These are phyloP conservation scores for Phocoena sinus DNA, from an alignment of 2,113 vertebrate genomes.

Conservation along the genomic window DNA sequence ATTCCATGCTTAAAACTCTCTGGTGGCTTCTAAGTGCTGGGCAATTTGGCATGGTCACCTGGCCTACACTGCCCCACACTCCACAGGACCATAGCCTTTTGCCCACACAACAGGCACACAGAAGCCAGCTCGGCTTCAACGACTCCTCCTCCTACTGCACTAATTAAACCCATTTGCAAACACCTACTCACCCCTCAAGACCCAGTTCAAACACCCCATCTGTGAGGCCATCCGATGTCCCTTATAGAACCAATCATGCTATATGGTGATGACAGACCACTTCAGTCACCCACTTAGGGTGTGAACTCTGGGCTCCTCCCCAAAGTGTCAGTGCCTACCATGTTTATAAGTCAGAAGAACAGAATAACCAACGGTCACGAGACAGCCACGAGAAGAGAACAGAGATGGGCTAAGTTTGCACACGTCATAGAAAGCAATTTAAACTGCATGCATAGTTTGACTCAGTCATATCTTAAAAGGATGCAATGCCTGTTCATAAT, in stretches of 20 bases:
- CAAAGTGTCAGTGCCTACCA: not conserved
- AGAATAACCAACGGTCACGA: not conserved
- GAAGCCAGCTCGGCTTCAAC: not conserved
- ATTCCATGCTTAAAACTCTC: not conserved
- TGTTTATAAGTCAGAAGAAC: not conserved
- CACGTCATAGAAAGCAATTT: not conserved
- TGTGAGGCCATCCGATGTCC: not conserved
- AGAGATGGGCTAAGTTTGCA: not conserved
- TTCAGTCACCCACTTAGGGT: not conserved
- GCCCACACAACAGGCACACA: too few species aligned
- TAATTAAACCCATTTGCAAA: not conserved
- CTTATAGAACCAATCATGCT: not conserved
- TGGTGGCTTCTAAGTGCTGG: not conserved
- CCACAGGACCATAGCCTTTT: not conserved
- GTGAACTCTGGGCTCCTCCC: not conserved
- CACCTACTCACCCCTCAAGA: not conserved
- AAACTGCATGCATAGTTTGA: not conserved
- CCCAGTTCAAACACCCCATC: not conserved
- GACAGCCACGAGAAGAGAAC: not conserved
- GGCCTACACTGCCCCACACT: not conserved
- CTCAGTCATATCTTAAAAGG: not conserved
- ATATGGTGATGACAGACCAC: not conserved
- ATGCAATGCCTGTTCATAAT: not conserved
- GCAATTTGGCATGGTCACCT: fast-evolving
- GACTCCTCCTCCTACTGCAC: too few species aligned